Percentiles rank a stretch among this genome's conserved stretches.
These are phyloP conservation scores for Calameuta filiformis DNA, from an alignment of 2,888 invertebrate species.

Conservation along the genomic window DNA sequence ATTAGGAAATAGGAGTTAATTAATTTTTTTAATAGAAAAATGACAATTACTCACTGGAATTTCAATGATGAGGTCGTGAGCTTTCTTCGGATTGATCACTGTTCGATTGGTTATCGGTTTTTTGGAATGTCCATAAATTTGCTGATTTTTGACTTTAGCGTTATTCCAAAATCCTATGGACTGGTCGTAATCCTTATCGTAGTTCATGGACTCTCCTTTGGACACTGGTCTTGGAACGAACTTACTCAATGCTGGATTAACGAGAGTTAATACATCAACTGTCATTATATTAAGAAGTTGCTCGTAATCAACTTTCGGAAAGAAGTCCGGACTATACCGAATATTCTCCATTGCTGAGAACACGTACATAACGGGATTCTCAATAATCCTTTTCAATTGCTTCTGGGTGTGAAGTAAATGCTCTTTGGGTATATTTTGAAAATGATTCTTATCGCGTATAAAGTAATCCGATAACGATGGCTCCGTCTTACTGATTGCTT, in stretches of 20 bases:
- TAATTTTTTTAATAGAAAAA: not conserved
- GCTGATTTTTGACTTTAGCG: slow-evolving; percentile 31
- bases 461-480: slow-evolving; percentile 77
- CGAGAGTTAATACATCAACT: slow-evolving; percentile 47
- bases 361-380: slow-evolving; percentile 79
- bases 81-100: slow-evolving; percentile 45
- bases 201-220: not conserved
- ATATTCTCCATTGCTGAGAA: slow-evolving; percentile 78
- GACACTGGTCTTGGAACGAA: not conserved
- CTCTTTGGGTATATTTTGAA: slow-evolving; percentile 76
- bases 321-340: slow-evolving; percentile 73
- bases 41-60: slow-evolving; percentile 48
- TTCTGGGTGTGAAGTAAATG: slow-evolving; percentile 75
- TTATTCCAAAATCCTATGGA: slow-evolving; percentile 46
- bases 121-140: slow-evolving; percentile 18
- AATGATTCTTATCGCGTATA: slow-evolving; percentile 77
- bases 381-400: slow-evolving; percentile 75
- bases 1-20: not conserved
- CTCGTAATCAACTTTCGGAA: slow-evolving; percentile 73
- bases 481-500: slow-evolving; percentile 71
- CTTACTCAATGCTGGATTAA: slow-evolving; percentile 43
- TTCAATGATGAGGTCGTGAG: slow-evolving; percentile 54
- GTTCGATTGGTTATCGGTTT: slow-evolving; percentile 40
- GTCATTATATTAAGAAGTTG: slow-evolving; percentile 72
- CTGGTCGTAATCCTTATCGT: slow-evolving; percentile 22